Base-by-base conservation (phyloP, 2,888 invertebrate species). In the Notodonta ziczac region DNA sequence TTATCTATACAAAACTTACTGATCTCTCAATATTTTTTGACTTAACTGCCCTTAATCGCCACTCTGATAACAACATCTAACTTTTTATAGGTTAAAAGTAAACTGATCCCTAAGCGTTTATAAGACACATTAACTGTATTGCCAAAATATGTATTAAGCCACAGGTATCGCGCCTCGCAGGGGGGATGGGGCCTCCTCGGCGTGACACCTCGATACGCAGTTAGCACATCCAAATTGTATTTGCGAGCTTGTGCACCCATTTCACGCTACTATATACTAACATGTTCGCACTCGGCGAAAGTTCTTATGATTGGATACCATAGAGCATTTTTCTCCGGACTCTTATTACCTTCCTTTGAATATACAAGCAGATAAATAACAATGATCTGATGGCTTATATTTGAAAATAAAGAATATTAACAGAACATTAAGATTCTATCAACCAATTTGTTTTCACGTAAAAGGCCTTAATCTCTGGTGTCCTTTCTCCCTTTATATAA, bases 221-320 rank as follows among this genome's bases (percentile, higher is more conserved):
- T 78, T 79, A 81, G 77, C 77, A 80, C 80, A 79, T 77, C 76
- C 72, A 83, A 86, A 86, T 85, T 84, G 82, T 86, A 80, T 86
- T 85, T 82, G 80, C 66, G 76, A 85, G 84, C 85, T 84, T 83
- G 82, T 80, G 78, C 79, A 76, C 80, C 83, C 80, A 82, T 85
- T 85, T 83, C 83, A 82, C 80, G 81, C 76, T 74, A 71, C 74
- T 74, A 67, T 65, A 69, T 72, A 60, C 63, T 70, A 63, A 58
- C 61, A 35, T 12, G 24, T 12, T 48, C 39, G 51, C 16, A 58
- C 54, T 75, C 60, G 2, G 4, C 58, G 61, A 74, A 60, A 50
- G 57, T 61, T 56, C 2, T 0, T 0, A 8, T 50, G 2, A 59
- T 69, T 74, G 0, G 66, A 69, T 60, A 24, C 60, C 55, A 10